Evolutionary conservation across 2,113 vertebrate species (phyloP).

Genomic region (Athene noctua): DNA sequence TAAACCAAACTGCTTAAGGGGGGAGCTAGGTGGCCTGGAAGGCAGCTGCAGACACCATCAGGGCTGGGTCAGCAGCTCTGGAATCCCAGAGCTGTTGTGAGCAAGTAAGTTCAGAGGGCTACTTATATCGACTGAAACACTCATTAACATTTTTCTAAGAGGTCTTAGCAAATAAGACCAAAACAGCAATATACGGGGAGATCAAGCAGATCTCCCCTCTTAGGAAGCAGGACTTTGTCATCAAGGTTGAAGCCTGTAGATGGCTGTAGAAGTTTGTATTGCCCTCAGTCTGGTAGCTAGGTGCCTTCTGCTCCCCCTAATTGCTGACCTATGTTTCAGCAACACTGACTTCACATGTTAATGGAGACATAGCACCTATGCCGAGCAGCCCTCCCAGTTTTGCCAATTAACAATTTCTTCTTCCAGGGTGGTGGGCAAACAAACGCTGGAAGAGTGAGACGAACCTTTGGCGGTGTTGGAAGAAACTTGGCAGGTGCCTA

Average conservation of each 20-base stretch:
- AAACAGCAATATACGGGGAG: neutral
- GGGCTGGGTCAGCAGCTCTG: neutral
- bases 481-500: constrained; percentile 86
- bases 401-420: neutral
- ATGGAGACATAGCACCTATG: fast-evolving
- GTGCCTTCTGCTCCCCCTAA: neutral
- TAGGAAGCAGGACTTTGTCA: neutral
- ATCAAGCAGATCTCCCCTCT: neutral
- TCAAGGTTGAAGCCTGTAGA: neutral
- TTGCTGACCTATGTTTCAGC: neutral
- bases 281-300: neutral
- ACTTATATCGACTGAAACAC: neutral
- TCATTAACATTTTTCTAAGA: neutral
- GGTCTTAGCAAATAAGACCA: neutral
- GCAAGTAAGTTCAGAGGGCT: neutral
- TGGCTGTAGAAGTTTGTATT: neutral
- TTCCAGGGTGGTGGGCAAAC: constrained; percentile 83
- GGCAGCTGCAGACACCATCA: neutral
- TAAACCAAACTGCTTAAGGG: no score
- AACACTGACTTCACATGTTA: neutral
- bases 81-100: neutral
- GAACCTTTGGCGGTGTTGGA: constrained; percentile 87
- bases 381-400: neutral
- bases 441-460: constrained; percentile 81
- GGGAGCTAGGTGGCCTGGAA: neutral